Conservation (phyloP, 2,113 vertebrate species). For the Mionectes macconnelli region DNA sequence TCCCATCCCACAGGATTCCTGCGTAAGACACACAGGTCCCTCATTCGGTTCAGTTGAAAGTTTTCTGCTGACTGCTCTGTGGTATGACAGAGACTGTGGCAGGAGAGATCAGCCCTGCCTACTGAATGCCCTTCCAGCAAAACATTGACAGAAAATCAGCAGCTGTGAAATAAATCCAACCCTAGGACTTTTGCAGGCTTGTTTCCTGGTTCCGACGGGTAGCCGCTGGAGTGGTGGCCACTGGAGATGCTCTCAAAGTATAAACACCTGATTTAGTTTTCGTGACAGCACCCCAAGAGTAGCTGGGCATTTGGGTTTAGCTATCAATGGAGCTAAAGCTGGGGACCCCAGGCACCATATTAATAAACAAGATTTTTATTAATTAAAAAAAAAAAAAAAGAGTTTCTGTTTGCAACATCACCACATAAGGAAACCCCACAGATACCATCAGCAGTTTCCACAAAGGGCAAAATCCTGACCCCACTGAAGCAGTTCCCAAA, state of each 20-base stretch:
- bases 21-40: background rate
- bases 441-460: background rate
- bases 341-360: background rate
- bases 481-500: background rate
- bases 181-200: background rate
- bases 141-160: background rate
- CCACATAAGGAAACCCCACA: background rate
- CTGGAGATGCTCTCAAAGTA: background rate
- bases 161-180: background rate
- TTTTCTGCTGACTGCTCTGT: background rate
- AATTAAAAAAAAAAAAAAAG: background rate
- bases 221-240: background rate
- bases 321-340: background rate
- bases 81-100: background rate
- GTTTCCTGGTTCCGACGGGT: background rate
- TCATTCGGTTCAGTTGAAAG: background rate
- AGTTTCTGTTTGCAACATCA: background rate
- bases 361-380: background rate
- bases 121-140: background rate
- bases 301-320: background rate
- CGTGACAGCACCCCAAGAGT: background rate
- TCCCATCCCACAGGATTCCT: background rate
- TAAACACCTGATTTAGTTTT: background rate
- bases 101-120: background rate
- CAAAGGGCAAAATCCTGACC: background rate